phyloP scores from a whole-genome alignment of 2,888 invertebrate genomes.

The Polyommatus iphigenia region DNA sequence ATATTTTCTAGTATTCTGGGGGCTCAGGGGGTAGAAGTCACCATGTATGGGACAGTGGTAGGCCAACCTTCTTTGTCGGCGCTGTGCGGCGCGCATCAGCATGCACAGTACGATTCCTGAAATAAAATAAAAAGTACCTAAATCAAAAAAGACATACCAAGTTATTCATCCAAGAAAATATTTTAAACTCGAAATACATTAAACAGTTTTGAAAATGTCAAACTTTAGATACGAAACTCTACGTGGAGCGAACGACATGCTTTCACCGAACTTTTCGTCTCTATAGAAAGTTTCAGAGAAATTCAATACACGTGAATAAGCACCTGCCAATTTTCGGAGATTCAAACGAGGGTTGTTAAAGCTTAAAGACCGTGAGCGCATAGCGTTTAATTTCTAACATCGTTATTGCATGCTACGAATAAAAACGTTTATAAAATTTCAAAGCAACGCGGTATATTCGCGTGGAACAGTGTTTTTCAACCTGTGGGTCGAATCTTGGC shows the following conservation, averaged over 20 bases:
- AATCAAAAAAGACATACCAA: too few relatives aligned
- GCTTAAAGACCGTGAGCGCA: background rate
- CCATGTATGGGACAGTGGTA: constrained; percentile 90
- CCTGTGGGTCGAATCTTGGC: too few relatives aligned
- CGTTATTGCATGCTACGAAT: constrained; percentile 13
- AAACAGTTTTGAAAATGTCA: background rate
- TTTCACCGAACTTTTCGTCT: background rate
- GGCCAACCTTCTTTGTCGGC: constrained; percentile 84
- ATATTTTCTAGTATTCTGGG: constrained; percentile 78
- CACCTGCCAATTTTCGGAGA: background rate
- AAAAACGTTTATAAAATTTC: background rate
- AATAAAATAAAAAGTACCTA: constrained; percentile 27
- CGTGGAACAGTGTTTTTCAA: background rate
- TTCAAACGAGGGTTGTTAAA: background rate
- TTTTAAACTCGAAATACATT: background rate
- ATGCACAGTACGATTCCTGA: constrained; percentile 83
- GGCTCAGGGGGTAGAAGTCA: constrained; percentile 87
- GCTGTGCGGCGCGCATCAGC: constrained; percentile 83
- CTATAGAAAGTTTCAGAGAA: background rate
- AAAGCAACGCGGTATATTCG: constrained; percentile 25
- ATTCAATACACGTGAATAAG: background rate
- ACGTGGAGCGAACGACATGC: background rate
- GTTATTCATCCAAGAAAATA: background rate
- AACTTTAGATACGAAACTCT: background rate
- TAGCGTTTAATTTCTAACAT: constrained; percentile 10